Base-by-base conservation (phyloP, 2,797 vertebrate species). In the Gymnopithys bicolor region DNA sequence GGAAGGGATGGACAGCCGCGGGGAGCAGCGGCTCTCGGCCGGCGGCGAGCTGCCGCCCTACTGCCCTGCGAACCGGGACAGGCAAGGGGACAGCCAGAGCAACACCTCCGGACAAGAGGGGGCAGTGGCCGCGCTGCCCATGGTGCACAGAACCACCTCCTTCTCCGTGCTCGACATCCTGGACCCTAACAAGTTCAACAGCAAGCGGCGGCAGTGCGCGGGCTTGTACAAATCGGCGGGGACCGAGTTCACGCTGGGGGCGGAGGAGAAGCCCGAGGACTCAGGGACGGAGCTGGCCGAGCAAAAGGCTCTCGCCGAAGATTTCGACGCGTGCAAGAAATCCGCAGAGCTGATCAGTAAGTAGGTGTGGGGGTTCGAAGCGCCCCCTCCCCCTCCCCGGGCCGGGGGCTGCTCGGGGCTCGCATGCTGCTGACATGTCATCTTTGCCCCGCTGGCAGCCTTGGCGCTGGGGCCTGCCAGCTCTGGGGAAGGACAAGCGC, bases 171-270 rank as follows among this genome's bases (percentile, higher is more conserved):
- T 99, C 97, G 99, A 99, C 98, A 99, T 99, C 95, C 97, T 99
- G 98, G 99, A 99, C 95, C 99, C 99, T 81, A 99, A 99, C 98
- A 99, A 99, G 97, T 99, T 99, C 98, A 99, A 99, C 79, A 99
- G 99, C 98, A 98, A 98, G 33, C 96, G 97, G 86, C 94, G 98
- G 84, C 96, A 74, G 11, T 95, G 98, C 83, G 96, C 93, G 46
- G 81, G 95, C 79, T 94, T 97, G 69, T 98, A 98, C 97, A 97
- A 97, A 78, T 88, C 90, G 41, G 35, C 81, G 56, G 93, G 97
- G 80, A 41, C 59, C 91, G 79, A 97, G 15, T 89, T 93, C 86
- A 45, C 89, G 46, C 95, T 87, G 58, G 94, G 84, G 84, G 68
- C 87, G 71, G 94, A 96, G 87, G 91, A 94, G 55, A 96, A 97